phyloP scores from a whole-genome alignment of 2,113 vertebrate species.

The Rhipidura dahli region DNA sequence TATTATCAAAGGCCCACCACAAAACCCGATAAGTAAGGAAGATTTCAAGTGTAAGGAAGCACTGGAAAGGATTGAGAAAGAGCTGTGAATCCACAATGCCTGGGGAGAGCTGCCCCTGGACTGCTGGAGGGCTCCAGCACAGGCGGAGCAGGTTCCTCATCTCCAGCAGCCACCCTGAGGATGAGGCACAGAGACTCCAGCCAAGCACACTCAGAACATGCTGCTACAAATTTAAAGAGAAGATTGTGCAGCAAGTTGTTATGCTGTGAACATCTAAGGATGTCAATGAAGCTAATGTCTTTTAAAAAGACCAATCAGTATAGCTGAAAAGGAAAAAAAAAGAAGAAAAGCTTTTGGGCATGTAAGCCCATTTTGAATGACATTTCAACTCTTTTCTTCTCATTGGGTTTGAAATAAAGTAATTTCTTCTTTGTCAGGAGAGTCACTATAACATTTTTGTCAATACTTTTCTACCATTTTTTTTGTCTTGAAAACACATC shows the following conservation, averaged over 20 bases:
- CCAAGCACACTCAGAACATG: neutral
- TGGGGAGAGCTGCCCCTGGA: neutral
- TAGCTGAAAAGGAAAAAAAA: neutral
- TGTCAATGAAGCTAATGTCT: neutral
- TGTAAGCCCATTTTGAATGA: neutral
- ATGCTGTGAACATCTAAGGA: neutral
- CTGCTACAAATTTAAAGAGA: neutral
- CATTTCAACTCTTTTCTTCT: neutral
- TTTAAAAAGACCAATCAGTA: neutral
- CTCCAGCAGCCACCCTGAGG: neutral
- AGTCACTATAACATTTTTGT: neutral
- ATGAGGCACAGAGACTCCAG: neutral
- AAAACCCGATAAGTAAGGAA: neutral
- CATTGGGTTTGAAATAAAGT: neutral
- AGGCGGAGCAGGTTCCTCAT: neutral
- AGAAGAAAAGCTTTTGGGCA: neutral
- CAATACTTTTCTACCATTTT: neutral
- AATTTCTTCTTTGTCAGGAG: neutral
- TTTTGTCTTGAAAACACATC: neutral
- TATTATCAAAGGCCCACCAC: neutral
- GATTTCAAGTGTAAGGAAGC: neutral
- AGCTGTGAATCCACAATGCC: neutral
- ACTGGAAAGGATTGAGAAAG: neutral
- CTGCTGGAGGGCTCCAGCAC: neutral
- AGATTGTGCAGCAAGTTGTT: neutral